Base-by-base conservation (phyloP, 2,888 invertebrate species). In the Phania funesta region DNA sequence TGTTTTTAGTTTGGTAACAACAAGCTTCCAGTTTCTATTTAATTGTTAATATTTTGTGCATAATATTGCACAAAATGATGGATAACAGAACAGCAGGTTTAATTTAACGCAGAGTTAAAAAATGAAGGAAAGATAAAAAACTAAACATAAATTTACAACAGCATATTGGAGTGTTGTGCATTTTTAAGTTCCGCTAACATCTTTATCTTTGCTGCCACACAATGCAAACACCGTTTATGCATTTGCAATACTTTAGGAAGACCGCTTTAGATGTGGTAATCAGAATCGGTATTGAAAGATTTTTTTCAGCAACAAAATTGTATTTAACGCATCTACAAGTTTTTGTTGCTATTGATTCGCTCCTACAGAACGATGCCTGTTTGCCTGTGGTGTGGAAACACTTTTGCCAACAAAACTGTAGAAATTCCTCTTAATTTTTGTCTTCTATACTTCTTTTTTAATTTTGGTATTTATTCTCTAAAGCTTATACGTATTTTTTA, bases 31-130 rank as follows among this genome's bases (percentile, higher is more conserved):
- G 44, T 54, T 74, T 44, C 35, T 11, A 4, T 32, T 54, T 8
- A 46, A 16, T 62, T 26, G 18, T 29, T 11, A 46, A 62, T 46
- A n/a, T 20, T 38, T 62, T 26, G n/a, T 29, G 20, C 26, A 60
- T 26, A 29, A 41, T 16, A 32, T 48, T 38, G 6, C 3, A 16
- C 24, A 68, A 79, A 74, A 74, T 80, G 62, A 80, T 74, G 38
- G 46, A 74, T 80, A 67, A 68, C 62, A 74, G 70, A 80, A 80
- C 68, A 80, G 74, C 32, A 41, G 20, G 41, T 79, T 62, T 38
- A 80, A 68, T 46, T 68, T 75, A 67, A 68, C n/a, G 26, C 9
- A 50, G 13, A 46, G n/a, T 5, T 48, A 1, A 38, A 48, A 58
- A 71, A 70, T 18, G 24, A 71, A 26, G 13, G 13, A 35, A 48